Percentiles rank a stretch among this genome's conserved stretches.
Evolutionary conservation across 2,113 vertebrate species (phyloP).

Genomic region (Brevimyrus niger): DNA sequence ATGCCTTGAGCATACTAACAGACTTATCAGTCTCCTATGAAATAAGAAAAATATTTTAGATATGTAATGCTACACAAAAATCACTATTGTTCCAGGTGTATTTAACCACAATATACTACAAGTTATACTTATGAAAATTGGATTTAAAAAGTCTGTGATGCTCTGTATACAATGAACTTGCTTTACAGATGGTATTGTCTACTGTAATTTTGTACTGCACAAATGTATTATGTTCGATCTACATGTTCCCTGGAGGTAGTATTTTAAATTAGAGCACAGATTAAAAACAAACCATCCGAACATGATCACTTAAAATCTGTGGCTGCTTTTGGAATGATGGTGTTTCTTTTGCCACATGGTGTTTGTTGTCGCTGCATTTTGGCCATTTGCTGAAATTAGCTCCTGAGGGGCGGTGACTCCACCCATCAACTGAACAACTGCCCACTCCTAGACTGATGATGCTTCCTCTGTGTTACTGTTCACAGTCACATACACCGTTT

Average conservation of each 20-base stretch:
- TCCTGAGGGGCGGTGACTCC: neutral
- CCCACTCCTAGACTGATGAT: conserved; percentile 1
- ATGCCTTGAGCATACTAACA: neutral
- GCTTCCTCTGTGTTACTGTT: conserved; percentile 21
- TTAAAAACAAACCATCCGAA: neutral
- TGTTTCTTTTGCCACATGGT: neutral
- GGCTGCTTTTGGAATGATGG: neutral
- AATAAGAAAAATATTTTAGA: neutral
- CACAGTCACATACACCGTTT: neutral
- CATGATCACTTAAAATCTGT: neutral
- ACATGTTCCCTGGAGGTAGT: neutral
- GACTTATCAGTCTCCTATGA: neutral
- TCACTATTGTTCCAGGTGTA: neutral
- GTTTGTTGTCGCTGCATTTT: neutral
- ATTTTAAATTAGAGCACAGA: neutral
- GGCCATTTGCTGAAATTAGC: neutral
- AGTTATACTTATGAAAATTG: neutral
- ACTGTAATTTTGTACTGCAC: neutral
- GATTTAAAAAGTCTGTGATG: neutral
- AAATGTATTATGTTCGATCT: neutral
- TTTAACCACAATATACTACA: neutral
- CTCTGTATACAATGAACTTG: neutral
- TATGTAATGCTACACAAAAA: neutral
- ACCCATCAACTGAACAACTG: neutral
- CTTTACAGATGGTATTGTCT: neutral